Evolutionary conservation across 2,797 vertebrate genomes (phyloP).

Genomic region (Mionectes olivaceus): DNA sequence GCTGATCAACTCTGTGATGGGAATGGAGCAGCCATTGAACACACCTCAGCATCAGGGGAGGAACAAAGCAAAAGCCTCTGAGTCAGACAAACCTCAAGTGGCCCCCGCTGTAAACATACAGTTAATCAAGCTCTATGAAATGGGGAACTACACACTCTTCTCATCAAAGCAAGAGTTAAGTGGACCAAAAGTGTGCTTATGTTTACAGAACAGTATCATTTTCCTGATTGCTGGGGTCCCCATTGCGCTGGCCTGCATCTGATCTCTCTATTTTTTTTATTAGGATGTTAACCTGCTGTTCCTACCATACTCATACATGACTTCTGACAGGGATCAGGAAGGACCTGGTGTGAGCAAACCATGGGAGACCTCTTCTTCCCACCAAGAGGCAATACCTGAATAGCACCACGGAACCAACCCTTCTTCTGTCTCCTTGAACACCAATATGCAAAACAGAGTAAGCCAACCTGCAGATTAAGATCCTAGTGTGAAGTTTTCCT

Average conservation of each 20-base stretch:
- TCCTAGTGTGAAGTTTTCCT: not conserved
- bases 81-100: not conserved
- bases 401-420: rapidly evolving
- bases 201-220: not conserved
- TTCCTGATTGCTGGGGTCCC: not conserved
- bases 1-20: not conserved
- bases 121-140: not conserved
- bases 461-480: not conserved
- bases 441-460: not conserved
- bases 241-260: not conserved
- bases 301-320: not conserved
- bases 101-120: not conserved
- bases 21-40: not conserved
- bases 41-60: not conserved
- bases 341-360: not conserved
- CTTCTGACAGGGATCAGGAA: not conserved
- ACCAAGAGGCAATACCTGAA: not conserved
- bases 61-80: not conserved
- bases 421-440: not conserved
- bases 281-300: not conserved
- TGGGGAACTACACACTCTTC: not conserved
- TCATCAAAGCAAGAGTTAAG: not conserved
- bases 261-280: not conserved
- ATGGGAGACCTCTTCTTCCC: not conserved
- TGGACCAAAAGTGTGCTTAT: not conserved